A percentile compares a stretch with the other conserved stretches of the same genome.
Conservation (phyloP, 2,888 invertebrate genomes). For the Drosophila meridionalis region DNA sequence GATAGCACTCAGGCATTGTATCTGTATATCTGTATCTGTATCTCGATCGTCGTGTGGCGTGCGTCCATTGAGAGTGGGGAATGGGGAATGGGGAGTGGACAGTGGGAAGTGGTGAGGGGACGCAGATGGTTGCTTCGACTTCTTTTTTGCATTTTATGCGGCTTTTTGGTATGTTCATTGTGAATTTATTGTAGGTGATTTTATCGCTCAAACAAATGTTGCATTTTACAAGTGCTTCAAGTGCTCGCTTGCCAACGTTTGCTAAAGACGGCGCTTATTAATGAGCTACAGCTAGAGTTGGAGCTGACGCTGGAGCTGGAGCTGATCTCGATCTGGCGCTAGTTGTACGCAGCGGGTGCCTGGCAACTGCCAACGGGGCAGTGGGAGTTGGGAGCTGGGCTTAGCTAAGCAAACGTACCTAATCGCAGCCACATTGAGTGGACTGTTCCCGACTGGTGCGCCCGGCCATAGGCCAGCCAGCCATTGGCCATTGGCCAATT, state of each 20-base stretch:
- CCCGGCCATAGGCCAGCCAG: constrained; percentile 43
- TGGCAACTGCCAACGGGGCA: constrained; percentile 15
- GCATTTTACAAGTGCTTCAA: constrained; percentile 82
- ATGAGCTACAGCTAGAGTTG: constrained; percentile 61
- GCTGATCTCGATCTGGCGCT: constrained; percentile 58
- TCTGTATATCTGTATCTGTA: constrained; percentile 56
- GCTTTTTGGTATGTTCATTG: constrained; percentile 81
- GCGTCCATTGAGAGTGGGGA: constrained; percentile 27
- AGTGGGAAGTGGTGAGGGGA: neutral
- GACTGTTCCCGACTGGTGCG: constrained; percentile 19
- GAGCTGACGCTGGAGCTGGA: constrained; percentile 7
- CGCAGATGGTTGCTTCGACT: constrained; percentile 13
- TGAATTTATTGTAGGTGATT: constrained; percentile 84
- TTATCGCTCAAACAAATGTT: constrained; percentile 84
- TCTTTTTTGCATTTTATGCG: constrained; percentile 72
- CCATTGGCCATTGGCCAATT: constrained; percentile 56
- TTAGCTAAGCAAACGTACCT: constrained; percentile 35
- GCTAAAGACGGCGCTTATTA: constrained; percentile 80
- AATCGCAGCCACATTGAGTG: constrained; percentile 43
- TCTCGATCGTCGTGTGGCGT: constrained; percentile 63
- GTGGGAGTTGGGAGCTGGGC: constrained; percentile 9
- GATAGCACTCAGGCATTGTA: constrained; percentile 50
- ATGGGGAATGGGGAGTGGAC: neutral
- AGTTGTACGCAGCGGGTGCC: constrained; percentile 51
- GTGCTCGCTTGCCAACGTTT: constrained; percentile 67